Conservation (phyloP, 1,140 invertebrate species). For the Colletes latitarsis region DNA sequence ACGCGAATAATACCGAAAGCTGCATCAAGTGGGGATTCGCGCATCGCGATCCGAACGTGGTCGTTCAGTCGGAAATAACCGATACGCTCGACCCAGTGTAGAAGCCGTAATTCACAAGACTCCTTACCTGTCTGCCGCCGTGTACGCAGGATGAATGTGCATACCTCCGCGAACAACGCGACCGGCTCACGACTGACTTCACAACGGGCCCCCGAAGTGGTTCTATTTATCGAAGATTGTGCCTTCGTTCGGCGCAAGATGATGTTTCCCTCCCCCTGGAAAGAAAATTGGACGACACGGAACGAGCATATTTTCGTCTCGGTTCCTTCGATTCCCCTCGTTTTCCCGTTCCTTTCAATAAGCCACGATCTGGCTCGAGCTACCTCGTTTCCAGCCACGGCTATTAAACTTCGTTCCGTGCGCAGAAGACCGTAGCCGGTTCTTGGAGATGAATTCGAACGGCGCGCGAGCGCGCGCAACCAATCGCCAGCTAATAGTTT, state of each 20-base stretch:
- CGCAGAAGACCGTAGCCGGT: conserved; percentile 46
- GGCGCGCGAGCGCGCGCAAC: conserved; percentile 22
- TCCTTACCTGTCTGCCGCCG: background rate
- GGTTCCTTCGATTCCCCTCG: background rate
- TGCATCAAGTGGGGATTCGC: too few relatives aligned
- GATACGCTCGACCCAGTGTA: conserved; percentile 35
- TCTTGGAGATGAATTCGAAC: conserved; percentile 42
- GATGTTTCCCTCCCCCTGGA: background rate
- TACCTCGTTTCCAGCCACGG: background rate
- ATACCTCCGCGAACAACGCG: background rate
- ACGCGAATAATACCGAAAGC: background rate
- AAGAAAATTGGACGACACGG: conserved; percentile 36
- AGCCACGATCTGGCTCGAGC: background rate
- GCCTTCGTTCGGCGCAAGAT: background rate
- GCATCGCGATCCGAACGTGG: background rate
- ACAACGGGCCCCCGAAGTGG: background rate
- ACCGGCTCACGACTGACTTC: background rate
- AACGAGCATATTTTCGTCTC: conserved; percentile 16
- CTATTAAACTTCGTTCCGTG: conserved; percentile 33
- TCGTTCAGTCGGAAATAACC: conserved; percentile 41
- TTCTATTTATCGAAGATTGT: background rate
- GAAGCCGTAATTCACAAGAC: conserved; percentile 38
- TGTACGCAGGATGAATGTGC: background rate
- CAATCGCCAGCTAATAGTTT: conserved; percentile 64
- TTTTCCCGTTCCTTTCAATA: background rate